These are phyloP conservation scores for Hyles vespertilio DNA, from an alignment of 1,140 invertebrate genomes.

Conservation along the genomic window DNA sequence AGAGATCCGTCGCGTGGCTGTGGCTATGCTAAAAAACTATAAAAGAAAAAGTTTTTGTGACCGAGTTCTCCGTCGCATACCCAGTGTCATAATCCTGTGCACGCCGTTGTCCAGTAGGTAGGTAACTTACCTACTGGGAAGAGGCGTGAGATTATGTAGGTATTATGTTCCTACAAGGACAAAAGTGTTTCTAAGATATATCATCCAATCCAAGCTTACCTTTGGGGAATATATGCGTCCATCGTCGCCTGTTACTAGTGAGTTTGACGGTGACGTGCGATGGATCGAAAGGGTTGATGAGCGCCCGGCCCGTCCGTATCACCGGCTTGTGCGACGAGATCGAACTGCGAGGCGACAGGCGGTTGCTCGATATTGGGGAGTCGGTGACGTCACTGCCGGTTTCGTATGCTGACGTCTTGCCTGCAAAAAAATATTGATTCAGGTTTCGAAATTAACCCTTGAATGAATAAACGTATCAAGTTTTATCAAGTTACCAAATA, in stretches of 20 bases:
- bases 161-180: no score
- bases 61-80: no score
- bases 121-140: no score
- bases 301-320: constrained; percentile 82
- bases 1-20: no score
- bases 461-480: no score
- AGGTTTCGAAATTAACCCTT: no score
- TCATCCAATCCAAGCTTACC: constrained; percentile 68
- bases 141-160: no score
- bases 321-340: constrained; percentile 66
- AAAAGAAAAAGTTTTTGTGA: no score
- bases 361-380: constrained; percentile 36
- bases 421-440: constrained; percentile 29
- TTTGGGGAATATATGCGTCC: constrained; percentile 99
- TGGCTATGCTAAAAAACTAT: no score
- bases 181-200: neutral
- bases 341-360: constrained; percentile 53
- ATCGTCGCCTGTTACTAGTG: constrained; percentile 95
- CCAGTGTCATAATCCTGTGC: no score
- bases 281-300: constrained; percentile 98
- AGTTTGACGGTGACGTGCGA: constrained; percentile 97
- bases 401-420: constrained; percentile 39
- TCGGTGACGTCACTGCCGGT: constrained; percentile 49
- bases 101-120: no score
- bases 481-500: no score